These are phyloP conservation scores for Okapia johnstoni DNA, from an alignment of 2,113 vertebrate genomes.

Conservation along the genomic window DNA sequence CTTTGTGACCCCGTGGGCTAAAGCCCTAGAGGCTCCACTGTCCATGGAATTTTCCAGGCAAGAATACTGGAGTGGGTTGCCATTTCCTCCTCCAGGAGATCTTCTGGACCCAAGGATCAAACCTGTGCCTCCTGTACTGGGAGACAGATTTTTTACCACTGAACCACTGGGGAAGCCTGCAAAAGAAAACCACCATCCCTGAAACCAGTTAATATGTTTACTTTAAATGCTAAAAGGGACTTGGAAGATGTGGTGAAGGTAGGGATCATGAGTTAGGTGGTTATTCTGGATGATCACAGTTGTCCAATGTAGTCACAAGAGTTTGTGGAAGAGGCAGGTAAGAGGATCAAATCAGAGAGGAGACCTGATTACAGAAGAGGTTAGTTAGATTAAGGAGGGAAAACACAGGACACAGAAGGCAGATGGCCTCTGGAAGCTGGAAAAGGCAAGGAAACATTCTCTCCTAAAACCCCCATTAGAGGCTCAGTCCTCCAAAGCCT, in stretches of 20 bases:
- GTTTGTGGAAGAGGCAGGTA: not conserved
- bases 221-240: not conserved
- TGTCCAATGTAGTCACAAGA: not conserved
- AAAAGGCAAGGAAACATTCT: not conserved
- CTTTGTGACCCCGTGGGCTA: not conserved
- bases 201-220: not conserved
- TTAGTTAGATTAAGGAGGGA: not conserved
- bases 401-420: not conserved
- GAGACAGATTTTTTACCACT: not conserved
- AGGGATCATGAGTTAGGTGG: accelerated
- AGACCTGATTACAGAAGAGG: accelerated
- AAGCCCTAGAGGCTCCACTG: not conserved
- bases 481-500: not conserved
- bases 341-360: not conserved
- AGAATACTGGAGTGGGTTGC: not conserved
- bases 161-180: not conserved
- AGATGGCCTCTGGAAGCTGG: not conserved
- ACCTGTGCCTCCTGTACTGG: not conserved
- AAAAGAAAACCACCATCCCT: not conserved
- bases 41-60: not conserved
- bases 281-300: accelerated
- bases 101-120: not conserved
- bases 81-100: not conserved
- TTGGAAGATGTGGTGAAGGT: not conserved
- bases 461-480: not conserved